Evolutionary conservation across 2,113 vertebrate species (phyloP).

Genomic region (Suncus etruscus): DNA sequence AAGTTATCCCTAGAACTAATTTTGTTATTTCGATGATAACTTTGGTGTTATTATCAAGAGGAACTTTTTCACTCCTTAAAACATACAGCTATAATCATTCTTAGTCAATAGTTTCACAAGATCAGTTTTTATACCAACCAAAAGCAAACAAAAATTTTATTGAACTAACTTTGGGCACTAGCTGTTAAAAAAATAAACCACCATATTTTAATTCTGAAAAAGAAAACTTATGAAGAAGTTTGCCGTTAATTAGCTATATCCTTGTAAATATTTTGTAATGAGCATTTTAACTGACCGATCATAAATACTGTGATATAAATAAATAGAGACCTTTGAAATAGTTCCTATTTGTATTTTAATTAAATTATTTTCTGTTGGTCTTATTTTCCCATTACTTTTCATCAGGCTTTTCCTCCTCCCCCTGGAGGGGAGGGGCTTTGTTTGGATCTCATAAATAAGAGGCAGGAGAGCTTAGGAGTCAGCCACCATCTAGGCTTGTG

Average conservation of each 20-base stretch:
- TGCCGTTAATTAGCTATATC: not conserved
- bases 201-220: not conserved
- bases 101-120: not conserved
- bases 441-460: too few species aligned
- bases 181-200: not conserved
- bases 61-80: conserved; percentile 36
- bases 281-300: not conserved
- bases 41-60: not conserved
- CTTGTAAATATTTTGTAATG: not conserved
- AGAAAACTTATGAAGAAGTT: not conserved
- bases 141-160: not conserved
- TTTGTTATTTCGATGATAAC: not conserved
- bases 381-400: too few species aligned
- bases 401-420: too few species aligned
- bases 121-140: not conserved
- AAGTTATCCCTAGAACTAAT: not conserved
- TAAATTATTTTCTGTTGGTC: too few species aligned
- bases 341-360: too few species aligned
- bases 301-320: not conserved
- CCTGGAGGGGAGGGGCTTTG: too few species aligned
- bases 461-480: too few species aligned
- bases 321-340: too few species aligned
- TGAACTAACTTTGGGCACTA: not conserved
- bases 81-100: not conserved
- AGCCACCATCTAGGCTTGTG: too few species aligned